A percentile compares a stretch with the other conserved stretches of the same genome.
These are phyloP conservation scores for Oncorhynchus tshawytscha DNA, from an alignment of 2,113 vertebrate species.

Conservation along the genomic window DNA sequence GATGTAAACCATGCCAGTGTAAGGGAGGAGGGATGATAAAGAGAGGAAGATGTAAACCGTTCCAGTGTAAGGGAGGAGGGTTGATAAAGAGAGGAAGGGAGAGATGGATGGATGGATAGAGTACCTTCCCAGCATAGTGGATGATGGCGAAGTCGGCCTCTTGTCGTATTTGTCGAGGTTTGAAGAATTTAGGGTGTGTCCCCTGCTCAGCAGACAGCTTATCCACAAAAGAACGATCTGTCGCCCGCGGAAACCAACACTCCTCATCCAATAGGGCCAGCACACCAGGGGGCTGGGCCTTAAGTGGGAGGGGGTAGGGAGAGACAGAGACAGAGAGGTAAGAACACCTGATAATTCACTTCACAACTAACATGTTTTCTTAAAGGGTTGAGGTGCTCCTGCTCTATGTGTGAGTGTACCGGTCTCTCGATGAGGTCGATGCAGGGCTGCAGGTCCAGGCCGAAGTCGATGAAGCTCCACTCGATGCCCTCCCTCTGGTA, in stretches of 20 bases:
- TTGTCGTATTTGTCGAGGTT: constrained; percentile 80
- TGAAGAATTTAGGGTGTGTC: constrained; percentile 84
- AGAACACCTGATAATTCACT: too few relatives aligned
- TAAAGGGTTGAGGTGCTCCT: too few relatives aligned
- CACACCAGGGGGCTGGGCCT: constrained; percentile 85
- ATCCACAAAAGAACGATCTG: constrained; percentile 88
- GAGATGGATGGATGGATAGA: background rate
- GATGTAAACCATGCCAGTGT: too few relatives aligned
- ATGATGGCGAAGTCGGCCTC: constrained; percentile 87
- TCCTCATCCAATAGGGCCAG: constrained; percentile 88
- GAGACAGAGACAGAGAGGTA: background rate
- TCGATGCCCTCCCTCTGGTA: constrained; percentile 98
- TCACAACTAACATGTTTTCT: too few relatives aligned
- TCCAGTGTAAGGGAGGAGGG: too few relatives aligned
- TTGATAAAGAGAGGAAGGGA: background rate
- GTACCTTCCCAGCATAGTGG: constrained; percentile 91
- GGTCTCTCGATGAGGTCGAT: constrained; percentile 95
- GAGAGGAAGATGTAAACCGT: too few relatives aligned
- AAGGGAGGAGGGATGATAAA: background rate
- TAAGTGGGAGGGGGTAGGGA: background rate
- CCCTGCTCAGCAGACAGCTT: constrained; percentile 85
- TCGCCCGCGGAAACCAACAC: constrained; percentile 93
- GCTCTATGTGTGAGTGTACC: constrained; percentile 53
- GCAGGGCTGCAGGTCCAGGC: constrained; percentile 95
- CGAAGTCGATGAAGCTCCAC: constrained; percentile 99